Conservation (phyloP, 1,140 invertebrate species). For the Macrosteles quadrilineatus region DNA sequence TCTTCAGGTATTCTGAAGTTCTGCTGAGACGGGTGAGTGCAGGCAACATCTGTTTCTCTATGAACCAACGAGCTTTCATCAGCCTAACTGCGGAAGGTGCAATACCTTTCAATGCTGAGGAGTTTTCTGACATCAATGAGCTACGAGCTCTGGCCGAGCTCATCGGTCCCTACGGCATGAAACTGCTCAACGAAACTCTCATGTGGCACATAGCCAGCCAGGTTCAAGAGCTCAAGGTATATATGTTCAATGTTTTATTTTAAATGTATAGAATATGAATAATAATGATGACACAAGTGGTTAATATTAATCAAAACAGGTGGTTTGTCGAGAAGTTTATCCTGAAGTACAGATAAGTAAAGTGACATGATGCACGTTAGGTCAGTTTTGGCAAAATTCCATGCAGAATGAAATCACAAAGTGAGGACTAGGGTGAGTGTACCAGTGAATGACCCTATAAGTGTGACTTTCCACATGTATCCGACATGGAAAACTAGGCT, state of each 20-base stretch:
- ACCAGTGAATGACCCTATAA: no score
- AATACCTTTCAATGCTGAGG: constrained; percentile 94
- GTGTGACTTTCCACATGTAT: no score
- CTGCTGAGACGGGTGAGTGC: constrained; percentile 88
- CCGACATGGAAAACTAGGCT: no score
- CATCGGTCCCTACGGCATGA: constrained; percentile 98
- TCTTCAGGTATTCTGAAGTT: constrained; percentile 91
- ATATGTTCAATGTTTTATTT: no score
- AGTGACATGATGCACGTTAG: no score
- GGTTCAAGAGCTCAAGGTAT: constrained; percentile 88
- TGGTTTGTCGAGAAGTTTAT: no score
- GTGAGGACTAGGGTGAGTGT: no score
- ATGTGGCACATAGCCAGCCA: constrained; percentile 99
- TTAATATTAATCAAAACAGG: no score
- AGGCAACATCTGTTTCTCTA: constrained; percentile 95
- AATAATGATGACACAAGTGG: no score
- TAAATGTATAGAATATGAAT: not conserved
- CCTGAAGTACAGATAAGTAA: no score
- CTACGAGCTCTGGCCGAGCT: constrained; percentile 95
- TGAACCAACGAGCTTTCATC: constrained; percentile 95
- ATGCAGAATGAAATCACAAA: no score
- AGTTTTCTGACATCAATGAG: constrained; percentile 98
- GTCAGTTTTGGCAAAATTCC: no score
- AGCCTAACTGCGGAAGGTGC: constrained; percentile 85
- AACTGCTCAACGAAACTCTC: constrained; percentile 92